Evolutionary conservation across 2,888 invertebrate genomes (phyloP), one percentile per base, ranked within the genome.

Genomic region (Acronicta aceris): DNA sequence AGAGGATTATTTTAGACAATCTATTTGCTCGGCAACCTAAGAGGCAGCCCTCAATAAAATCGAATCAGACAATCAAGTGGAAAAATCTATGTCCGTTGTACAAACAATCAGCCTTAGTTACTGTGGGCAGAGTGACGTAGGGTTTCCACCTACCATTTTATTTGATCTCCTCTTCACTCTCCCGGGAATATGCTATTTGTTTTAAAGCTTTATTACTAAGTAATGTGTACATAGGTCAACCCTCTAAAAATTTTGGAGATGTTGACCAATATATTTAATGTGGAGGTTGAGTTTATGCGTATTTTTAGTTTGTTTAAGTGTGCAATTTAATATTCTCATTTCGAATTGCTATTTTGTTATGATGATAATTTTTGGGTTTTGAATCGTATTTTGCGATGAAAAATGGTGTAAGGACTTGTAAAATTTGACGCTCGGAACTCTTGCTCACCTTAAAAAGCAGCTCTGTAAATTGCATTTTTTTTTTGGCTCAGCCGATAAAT

Each of bases 31-130:
- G 64, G 80, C 77, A 84, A 86, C 86, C 85, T 81, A 84, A 87
- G 88, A 84, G 84, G 82, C 79, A 81, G 78, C 77, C 85, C 87
- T 88, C 83, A 84, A 89, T 89, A 88, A 93, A 94, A 94, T 94
- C 92, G 92, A 93, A 94, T 94, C 94, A 90, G 93, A 94, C 93
- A 94, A 94, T 94, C 94, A 94, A 93, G 93, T 94, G 92, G 93
- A 94, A 94, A 94, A 94, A 93, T 94, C 93, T 89, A 89, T 91
- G 93, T 93, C 87, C 89, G 87, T 82, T 88, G 89, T 84, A 89
- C 94, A 94, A 94, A 93, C 94, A 94, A 94, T 94, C 94, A 92
- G 89, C 88, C 93, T 86, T 87, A 93, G 92, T 94, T 94, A 93
- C 91, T 81, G 82, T 84, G 86, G 76, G 77, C 74, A 75, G 84